Evolutionary conservation across 2,797 vertebrate species (phyloP).

Genomic region (Hippoglossus hippoglossus): DNA sequence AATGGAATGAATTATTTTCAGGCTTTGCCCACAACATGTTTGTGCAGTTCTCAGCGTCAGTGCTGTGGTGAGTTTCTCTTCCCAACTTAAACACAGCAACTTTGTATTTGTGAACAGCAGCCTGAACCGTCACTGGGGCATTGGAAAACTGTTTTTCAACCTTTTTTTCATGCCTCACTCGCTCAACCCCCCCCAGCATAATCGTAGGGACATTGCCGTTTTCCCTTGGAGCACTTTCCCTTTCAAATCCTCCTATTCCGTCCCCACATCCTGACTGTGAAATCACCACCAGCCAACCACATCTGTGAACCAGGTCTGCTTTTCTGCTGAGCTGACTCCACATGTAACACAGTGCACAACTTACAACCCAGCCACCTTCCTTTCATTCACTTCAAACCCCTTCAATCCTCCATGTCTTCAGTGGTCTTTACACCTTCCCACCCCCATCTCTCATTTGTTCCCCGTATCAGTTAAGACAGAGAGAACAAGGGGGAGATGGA

Average conservation of each 20-base stretch:
- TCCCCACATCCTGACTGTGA: conserved; percentile 40
- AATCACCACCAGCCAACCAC: conserved; percentile 42
- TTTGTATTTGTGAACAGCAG: conserved; percentile 19
- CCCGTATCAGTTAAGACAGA: neutral
- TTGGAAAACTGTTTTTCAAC: neutral
- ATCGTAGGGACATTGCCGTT: conserved; percentile 3
- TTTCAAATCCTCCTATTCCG: conserved; percentile 34
- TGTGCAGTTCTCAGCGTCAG: too few relatives aligned
- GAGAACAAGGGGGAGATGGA: neutral
- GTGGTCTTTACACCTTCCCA: neutral
- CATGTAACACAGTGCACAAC: neutral
- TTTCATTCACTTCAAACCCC: conserved; percentile 6
- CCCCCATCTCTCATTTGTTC: conserved; percentile 3
- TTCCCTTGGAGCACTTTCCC: conserved; percentile 13
- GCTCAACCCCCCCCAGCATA: conserved; percentile 19
- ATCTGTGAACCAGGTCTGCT: neutral
- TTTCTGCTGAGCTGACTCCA: conserved; percentile 4
- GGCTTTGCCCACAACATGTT: too few relatives aligned
- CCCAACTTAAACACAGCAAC: conserved; percentile 18
- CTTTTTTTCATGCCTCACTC: conserved; percentile 30
- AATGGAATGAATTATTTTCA: too few relatives aligned
- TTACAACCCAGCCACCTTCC: neutral
- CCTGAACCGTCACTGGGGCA: conserved; percentile 5
- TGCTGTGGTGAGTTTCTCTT: conserved; percentile 1
- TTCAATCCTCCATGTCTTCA: conserved; percentile 2